Conservation (phyloP, 2,113 vertebrate species). For the Philantomba maxwellii region DNA sequence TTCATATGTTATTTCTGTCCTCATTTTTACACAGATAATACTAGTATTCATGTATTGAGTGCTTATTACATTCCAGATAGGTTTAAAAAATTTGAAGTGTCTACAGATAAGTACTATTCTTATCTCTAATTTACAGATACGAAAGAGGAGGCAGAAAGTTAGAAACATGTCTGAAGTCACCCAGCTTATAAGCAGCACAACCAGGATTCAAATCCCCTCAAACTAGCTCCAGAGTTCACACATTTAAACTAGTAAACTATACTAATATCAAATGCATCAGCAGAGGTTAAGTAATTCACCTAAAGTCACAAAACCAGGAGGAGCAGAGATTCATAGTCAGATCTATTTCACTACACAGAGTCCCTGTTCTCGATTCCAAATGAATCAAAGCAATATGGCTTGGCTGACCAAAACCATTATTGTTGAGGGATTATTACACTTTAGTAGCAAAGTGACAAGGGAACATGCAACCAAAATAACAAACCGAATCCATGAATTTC, state of each 20-base stretch:
- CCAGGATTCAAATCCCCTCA: not conserved
- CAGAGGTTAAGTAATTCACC: not conserved
- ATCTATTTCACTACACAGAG: not conserved
- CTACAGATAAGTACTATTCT: not conserved
- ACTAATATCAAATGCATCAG: not conserved
- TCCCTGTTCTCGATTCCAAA: not conserved
- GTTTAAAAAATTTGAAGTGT: not conserved
- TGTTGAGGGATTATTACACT: not conserved
- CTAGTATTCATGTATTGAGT: not conserved
- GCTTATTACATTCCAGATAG: not conserved
- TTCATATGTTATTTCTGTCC: not conserved
- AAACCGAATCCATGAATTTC: not conserved
- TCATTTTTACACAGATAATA: not conserved
- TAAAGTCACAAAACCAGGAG: not conserved
- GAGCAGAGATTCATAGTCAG: not conserved
- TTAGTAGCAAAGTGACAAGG: not conserved
- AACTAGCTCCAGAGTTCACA: not conserved
- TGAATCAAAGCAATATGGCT: not conserved
- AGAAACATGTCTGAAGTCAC: not conserved
- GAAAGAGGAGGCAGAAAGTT: not conserved
- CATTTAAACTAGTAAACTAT: not conserved
- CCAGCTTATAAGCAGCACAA: not conserved
- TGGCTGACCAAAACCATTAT: not conserved
- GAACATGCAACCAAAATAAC: not conserved
- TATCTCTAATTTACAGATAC: not conserved